phyloP scores from a whole-genome alignment of 1,140 invertebrate genomes.

The Drosophila baimaii region DNA sequence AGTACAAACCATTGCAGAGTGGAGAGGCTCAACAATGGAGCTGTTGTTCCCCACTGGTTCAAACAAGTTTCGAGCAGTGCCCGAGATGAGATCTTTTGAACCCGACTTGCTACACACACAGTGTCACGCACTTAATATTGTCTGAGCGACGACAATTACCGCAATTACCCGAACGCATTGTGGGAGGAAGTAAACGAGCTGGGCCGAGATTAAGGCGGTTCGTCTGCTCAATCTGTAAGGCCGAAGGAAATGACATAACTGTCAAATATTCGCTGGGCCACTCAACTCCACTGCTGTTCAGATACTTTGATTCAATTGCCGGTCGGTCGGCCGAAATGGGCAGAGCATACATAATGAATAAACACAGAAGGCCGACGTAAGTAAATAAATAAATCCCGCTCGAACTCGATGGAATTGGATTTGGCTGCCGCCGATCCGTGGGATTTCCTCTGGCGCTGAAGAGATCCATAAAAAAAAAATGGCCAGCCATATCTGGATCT shows the following conservation, averaged over 20 bases:
- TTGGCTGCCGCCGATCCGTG: slow-evolving; percentile 2
- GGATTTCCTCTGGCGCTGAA: background rate
- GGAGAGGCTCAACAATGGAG: slow-evolving; percentile 25
- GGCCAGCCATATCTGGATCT: background rate
- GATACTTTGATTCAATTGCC: slow-evolving; percentile 24
- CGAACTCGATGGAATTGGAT: slow-evolving; percentile 43
- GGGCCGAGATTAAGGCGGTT: slow-evolving; percentile 57
- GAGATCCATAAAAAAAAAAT: slow-evolving; percentile 30
- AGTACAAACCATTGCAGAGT: background rate
- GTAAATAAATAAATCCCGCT: slow-evolving; percentile 59
- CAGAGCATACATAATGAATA: slow-evolving; percentile 16
- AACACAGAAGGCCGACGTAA: slow-evolving; percentile 15
- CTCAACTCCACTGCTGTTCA: slow-evolving; percentile 12
- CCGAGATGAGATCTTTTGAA: slow-evolving; percentile 36
- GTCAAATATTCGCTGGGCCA: slow-evolving; percentile 26
- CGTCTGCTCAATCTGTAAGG: slow-evolving; percentile 15
- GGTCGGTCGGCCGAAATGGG: background rate
- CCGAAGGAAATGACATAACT: slow-evolving; percentile 67
- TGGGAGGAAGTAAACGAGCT: slow-evolving; percentile 71
- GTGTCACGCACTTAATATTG: slow-evolving; percentile 57
- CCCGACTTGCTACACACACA: slow-evolving; percentile 24
- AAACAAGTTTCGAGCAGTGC: slow-evolving; percentile 50
- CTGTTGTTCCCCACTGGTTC: slow-evolving; percentile 44
- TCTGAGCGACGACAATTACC: slow-evolving; percentile 67
- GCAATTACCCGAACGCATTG: slow-evolving; percentile 61